Conservation (phyloP, 2,888 invertebrate species). For the Cryptocephalus moraei region DNA sequence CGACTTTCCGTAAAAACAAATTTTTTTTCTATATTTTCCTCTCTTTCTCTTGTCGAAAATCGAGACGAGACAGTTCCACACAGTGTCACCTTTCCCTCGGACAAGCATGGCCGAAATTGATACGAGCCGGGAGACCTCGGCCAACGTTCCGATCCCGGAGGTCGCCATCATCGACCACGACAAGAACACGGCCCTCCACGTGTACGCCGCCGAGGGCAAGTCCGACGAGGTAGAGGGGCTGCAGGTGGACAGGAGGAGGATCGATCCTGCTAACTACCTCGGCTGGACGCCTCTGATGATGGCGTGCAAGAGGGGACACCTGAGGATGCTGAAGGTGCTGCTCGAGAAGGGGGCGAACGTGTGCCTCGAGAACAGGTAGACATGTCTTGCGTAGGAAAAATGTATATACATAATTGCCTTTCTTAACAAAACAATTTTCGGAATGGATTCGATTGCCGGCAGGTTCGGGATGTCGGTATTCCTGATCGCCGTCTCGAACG, state of each 20-base stretch:
- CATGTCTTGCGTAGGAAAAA: no score
- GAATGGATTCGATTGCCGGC: no score
- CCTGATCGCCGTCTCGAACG: conserved; percentile 27
- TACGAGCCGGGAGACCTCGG: no score
- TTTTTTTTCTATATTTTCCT: no score
- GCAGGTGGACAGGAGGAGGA: conserved; percentile 16
- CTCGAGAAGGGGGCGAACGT: conserved; percentile 25
- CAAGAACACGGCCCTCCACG: conserved; percentile 30
- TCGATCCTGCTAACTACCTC: conserved; percentile 31
- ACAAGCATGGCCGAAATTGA: no score
- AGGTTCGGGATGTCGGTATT: conserved; percentile 27
- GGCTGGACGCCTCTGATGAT: conserved; percentile 38
- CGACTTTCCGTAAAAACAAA: no score
- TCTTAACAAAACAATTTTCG: no score
- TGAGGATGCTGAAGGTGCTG: conserved; percentile 24
- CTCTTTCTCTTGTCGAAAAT: no score
- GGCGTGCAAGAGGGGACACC: conserved; percentile 30
- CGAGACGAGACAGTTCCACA: no score
- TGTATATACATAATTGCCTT: no score
- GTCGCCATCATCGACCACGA: conserved; percentile 24
- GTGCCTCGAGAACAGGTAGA: no score
- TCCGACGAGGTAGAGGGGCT: conserved; percentile 17
- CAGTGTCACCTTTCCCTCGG: no score
- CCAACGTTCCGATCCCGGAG: neutral
- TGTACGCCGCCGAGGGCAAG: conserved; percentile 25